These are phyloP conservation scores for Panulirus ornatus DNA, from an alignment of 1,140 invertebrate genomes.

Conservation along the genomic window DNA sequence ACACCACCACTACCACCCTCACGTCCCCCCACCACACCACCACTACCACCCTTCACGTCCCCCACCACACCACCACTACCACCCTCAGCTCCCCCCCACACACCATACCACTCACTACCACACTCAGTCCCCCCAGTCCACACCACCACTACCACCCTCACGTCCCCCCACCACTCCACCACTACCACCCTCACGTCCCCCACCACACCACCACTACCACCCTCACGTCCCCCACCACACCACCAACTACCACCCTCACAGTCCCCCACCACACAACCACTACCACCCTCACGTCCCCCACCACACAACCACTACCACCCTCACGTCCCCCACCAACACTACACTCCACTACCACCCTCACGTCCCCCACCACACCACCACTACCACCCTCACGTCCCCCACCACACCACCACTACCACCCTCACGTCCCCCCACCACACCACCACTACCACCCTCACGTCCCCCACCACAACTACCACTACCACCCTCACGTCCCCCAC, in stretches of 20 bases:
- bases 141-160: background rate
- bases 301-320: background rate
- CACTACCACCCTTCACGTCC: too few species aligned
- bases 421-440: too few species aligned
- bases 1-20: too few species aligned
- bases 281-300: too few species aligned
- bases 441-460: background rate
- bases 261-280: background rate
- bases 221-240: background rate
- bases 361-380: too few species aligned
- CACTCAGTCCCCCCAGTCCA: too few species aligned
- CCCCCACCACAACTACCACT: background rate
- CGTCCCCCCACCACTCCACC: background rate
- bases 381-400: background rate
- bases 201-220: background rate
- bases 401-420: background rate
- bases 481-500: background rate
- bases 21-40: too few species aligned
- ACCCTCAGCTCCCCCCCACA: too few species aligned
- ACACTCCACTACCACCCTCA: background rate
- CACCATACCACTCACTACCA: too few species aligned
- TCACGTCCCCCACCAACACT: background rate
- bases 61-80: too few species aligned
- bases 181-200: background rate
- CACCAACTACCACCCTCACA: constrained; percentile 10